Evolutionary conservation across 2,797 vertebrate genomes (phyloP), one percentile per base, ranked within the genome.

Genomic region (Acridotheres tristis): DNA sequence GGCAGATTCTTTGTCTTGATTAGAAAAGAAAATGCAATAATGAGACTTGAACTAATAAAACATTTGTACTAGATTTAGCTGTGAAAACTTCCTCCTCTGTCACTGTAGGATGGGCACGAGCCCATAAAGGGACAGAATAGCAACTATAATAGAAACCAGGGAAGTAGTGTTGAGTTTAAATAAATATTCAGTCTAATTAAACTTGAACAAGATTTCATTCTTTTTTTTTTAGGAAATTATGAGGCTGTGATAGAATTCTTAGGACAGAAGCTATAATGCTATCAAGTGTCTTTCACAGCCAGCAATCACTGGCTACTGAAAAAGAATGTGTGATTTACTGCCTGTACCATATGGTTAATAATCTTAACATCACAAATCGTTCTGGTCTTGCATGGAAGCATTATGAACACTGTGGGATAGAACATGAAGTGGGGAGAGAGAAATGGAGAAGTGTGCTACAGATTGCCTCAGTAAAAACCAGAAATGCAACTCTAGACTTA

Each of bases 11-110:
- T 88, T 75, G n/a, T 79, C 72, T 85, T 78, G 43, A 66, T 95
- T 89, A 94, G 51, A 69, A 92, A 77, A 83, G 23, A 48, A 88
- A 93, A 91, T 51, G 21, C 21, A 83, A 19, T 80, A 83, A 78
- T 51, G 43, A 88, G 38, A 72, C 43, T 72, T 83, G 42, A 92
- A 75, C 30, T 72, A 84, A 38, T 72, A 90, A 71, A 55, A 81
- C 17, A 47, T 92, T 89, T 10, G 5, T 59, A 62, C 42, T 23
- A n/a, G 36, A 84, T 84, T 89, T 78, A 94, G 40, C 51, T 92
- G 36, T 87, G 43, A 81, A 62, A 82, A 62, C 50, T 61, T 90
- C 66, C 30, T 81, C 21, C 30, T 83, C 66, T 63, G 42, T 89
- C 47, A 77, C 51, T 75, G 32, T 17, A 84, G 51, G n/a, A 43